These are phyloP conservation scores for Nothocercus nigrocapillus DNA, from an alignment of 2,113 vertebrate genomes.

Conservation along the genomic window DNA sequence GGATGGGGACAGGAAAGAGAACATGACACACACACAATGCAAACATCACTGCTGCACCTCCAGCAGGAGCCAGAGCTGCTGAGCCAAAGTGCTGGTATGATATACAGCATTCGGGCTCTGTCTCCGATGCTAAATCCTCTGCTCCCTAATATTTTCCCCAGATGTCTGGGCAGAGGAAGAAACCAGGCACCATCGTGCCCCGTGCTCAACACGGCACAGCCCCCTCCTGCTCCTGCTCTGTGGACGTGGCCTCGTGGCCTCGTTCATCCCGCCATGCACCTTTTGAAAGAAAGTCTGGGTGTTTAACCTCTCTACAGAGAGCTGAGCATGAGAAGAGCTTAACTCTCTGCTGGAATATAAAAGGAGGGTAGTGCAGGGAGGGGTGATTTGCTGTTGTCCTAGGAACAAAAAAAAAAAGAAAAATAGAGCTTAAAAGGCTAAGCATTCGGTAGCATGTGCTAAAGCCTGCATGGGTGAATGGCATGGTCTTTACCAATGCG, in stretches of 20 bases:
- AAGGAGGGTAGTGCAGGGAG: not conserved
- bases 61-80: not conserved
- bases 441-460: not conserved
- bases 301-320: not conserved
- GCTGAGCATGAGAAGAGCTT: not conserved
- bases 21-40: not conserved
- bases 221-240: not conserved
- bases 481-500: not conserved
- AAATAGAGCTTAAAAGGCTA: not conserved
- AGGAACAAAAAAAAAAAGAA: too few relatives aligned
- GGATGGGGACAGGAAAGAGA: not conserved
- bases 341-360: not conserved
- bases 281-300: not conserved
- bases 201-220: not conserved
- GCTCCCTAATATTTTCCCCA: not conserved
- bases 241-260: fast-evolving
- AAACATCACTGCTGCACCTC: not conserved
- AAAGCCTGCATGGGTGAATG: fast-evolving
- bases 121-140: not conserved
- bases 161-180: not conserved
- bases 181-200: not conserved
- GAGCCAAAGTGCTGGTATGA: not conserved
- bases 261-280: not conserved
- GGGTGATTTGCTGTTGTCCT: not conserved
- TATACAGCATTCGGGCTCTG: not conserved